Conservation (phyloP, 1,140 invertebrate genomes). For the Thaumatotibia leucotreta region DNA sequence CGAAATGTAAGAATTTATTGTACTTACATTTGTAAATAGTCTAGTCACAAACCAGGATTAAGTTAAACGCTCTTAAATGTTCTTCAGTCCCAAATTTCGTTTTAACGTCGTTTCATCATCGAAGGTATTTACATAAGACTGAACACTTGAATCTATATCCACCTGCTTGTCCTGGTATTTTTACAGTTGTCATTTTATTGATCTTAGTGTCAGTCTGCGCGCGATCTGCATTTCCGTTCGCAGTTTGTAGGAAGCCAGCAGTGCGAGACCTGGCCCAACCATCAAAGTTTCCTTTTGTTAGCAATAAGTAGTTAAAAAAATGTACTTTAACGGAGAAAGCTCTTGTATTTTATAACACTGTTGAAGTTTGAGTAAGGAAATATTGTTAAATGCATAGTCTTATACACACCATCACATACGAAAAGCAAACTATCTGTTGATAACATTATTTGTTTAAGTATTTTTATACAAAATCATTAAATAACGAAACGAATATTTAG, state of each 20-base stretch:
- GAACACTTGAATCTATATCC: background rate
- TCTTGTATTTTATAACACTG: constrained; percentile 32
- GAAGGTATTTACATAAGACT: constrained; percentile 1
- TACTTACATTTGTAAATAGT: constrained; percentile 50
- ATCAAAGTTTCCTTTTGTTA: constrained; percentile 34
- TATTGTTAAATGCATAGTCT: background rate
- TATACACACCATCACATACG: background rate
- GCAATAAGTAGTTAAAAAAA: constrained; percentile 35
- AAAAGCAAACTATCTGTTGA: background rate
- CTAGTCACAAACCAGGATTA: constrained; percentile 44
- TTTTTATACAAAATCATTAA: constrained; percentile 6
- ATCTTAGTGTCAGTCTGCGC: constrained; percentile 6
- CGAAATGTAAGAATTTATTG: constrained; percentile 26
- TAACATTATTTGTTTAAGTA: background rate
- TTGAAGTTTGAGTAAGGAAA: constrained; percentile 4
- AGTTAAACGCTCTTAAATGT: background rate
- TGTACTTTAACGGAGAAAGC: constrained; percentile 29
- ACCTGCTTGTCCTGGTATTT: background rate
- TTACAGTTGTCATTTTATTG: constrained; percentile 1
- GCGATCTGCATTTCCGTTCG: background rate
- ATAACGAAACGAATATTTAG: background rate
- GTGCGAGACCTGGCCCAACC: constrained; percentile 18
- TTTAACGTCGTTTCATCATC: background rate
- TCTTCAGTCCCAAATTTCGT: background rate
- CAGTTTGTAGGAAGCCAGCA: background rate